A percentile compares a stretch with the other conserved stretches of the same genome.
Evolutionary conservation across 2,888 invertebrate species (phyloP).

Genomic region (Liopterus haemorrhoidalis): DNA sequence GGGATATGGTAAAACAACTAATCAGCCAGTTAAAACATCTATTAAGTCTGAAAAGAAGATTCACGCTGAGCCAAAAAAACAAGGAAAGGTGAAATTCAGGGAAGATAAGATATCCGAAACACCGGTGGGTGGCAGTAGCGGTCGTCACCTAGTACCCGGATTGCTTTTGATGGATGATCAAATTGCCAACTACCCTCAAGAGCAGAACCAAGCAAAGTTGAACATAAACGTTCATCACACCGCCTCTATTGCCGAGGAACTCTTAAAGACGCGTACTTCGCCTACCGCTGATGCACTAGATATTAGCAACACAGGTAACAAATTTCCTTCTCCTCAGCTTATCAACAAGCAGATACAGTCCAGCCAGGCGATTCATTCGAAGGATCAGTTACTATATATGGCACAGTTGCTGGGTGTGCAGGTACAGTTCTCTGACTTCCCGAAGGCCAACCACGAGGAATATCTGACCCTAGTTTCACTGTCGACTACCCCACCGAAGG

Average conservation of each 20-base stretch:
- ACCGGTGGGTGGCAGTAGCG: slow-evolving; percentile 52
- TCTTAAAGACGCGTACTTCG: slow-evolving; percentile 46
- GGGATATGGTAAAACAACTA: slow-evolving; percentile 59
- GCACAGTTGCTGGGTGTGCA: slow-evolving; percentile 80
- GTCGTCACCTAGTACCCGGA: slow-evolving; percentile 81
- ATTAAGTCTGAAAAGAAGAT: slow-evolving; percentile 29
- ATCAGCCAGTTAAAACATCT: slow-evolving; percentile 45
- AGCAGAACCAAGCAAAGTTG: no score
- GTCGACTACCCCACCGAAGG: slow-evolving; percentile 86
- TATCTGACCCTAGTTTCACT: slow-evolving; percentile 86
- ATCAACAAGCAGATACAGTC: slow-evolving; percentile 38
- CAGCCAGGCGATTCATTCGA: slow-evolving; percentile 59
- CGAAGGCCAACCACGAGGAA: slow-evolving; percentile 86
- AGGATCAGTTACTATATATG: slow-evolving; percentile 82
- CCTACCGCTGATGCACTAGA: slow-evolving; percentile 45
- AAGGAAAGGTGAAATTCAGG: slow-evolving; percentile 52
- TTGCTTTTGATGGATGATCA: slow-evolving; percentile 70
- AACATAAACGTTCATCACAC: slow-evolving; percentile 43
- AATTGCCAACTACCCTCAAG: slow-evolving; percentile 34
- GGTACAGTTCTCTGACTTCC: slow-evolving; percentile 80
- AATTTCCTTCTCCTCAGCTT: slow-evolving; percentile 29
- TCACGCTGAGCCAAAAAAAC: slow-evolving; percentile 41
- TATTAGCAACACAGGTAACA: slow-evolving; percentile 38
- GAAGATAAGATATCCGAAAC: slow-evolving; percentile 47
- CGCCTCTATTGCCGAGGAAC: slow-evolving; percentile 48